Percentiles rank a stretch among this genome's conserved stretches.
phyloP scores from a whole-genome alignment of 1,140 invertebrate species.

The Chlorops oryzae region DNA sequence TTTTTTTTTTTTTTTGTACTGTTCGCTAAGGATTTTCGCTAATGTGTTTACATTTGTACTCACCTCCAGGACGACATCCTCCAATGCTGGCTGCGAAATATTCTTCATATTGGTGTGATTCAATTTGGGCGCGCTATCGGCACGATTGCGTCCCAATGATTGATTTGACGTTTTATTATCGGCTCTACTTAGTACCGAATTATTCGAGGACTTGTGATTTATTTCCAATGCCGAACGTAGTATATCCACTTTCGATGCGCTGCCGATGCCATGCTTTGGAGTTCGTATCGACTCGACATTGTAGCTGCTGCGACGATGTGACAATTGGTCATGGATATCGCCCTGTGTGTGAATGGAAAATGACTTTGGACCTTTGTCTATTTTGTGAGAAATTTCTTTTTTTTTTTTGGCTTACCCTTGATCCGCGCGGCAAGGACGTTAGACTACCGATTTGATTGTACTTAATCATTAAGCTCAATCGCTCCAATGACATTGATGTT shows the following conservation, averaged over 20 bases:
- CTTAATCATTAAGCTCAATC: slow-evolving; percentile 64
- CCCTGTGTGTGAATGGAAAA: slow-evolving; percentile 20
- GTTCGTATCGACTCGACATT: slow-evolving; percentile 42
- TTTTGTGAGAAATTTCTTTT: not conserved
- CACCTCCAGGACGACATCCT: slow-evolving; percentile 48
- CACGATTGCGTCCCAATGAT: slow-evolving; percentile 50
- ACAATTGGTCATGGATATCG: slow-evolving; percentile 46
- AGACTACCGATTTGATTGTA: slow-evolving; percentile 67
- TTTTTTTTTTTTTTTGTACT: not conserved
- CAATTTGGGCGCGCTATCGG: slow-evolving; percentile 57
- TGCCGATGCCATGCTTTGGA: slow-evolving; percentile 47
- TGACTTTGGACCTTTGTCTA: slow-evolving; percentile 2
- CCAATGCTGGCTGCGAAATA: slow-evolving; percentile 54
- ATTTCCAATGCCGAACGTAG: slow-evolving; percentile 60
- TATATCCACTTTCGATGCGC: slow-evolving; percentile 59
- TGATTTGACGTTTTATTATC: slow-evolving; percentile 51
- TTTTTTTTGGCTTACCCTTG: slow-evolving; percentile 46
- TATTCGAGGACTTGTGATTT: slow-evolving; percentile 51
- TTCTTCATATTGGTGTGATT: slow-evolving; percentile 53
- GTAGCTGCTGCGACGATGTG: slow-evolving; percentile 46
- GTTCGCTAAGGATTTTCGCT: not conserved
- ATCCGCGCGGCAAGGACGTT: slow-evolving; percentile 58
- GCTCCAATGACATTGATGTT: slow-evolving; percentile 60
- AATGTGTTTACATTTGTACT: slow-evolving; percentile 23
- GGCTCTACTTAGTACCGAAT: slow-evolving; percentile 45